These are phyloP conservation scores for Litocranius walleri DNA, from an alignment of 2,113 vertebrate species.

Conservation along the genomic window DNA sequence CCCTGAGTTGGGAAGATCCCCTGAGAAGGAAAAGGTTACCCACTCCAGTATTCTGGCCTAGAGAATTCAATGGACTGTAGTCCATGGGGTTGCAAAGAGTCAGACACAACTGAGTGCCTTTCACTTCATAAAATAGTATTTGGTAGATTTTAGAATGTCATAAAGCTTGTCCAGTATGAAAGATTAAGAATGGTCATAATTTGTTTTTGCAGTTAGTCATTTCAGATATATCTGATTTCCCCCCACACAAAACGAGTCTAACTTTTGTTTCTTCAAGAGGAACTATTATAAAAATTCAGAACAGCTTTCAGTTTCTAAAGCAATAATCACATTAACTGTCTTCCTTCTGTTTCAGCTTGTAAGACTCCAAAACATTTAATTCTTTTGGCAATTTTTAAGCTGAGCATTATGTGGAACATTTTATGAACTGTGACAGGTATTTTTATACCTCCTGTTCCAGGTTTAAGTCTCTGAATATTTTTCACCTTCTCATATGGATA, in stretches of 20 bases:
- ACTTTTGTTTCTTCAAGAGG: not conserved
- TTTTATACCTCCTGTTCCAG: not conserved
- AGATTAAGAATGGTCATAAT: not conserved
- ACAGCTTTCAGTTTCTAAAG: not conserved
- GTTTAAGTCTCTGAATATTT: not conserved
- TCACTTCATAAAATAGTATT: not conserved
- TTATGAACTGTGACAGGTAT: not conserved
- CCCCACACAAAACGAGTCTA: not conserved
- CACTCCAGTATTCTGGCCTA: not conserved
- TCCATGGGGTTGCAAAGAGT: not conserved
- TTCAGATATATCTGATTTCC: not conserved
- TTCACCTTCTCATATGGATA: not conserved
- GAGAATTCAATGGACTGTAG: not conserved
- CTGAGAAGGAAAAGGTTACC: not conserved
- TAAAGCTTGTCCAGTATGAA: not conserved
- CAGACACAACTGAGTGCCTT: not conserved
- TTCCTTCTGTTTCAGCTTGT: not conserved
- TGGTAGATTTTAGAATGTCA: not conserved
- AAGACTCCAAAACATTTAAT: not conserved
- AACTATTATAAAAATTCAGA: not conserved
- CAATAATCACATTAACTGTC: not conserved
- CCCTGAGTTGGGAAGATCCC: not conserved
- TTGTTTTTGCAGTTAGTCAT: not conserved
- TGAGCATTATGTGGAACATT: not conserved
- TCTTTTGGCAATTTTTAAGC: not conserved